Base-by-base conservation (phyloP, 2,113 vertebrate species). In the Danio rerio region DNA sequence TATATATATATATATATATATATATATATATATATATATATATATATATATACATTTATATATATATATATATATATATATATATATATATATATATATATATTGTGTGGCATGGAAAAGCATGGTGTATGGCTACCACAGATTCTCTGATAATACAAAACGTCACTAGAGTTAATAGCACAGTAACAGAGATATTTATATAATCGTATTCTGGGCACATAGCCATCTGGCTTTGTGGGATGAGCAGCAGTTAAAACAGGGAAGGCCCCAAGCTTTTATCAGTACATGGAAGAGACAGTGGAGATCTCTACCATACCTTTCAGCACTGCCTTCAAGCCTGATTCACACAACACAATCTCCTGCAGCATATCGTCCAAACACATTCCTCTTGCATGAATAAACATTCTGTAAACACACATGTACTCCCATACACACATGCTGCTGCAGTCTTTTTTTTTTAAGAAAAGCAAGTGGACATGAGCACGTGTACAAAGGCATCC, bases 401-500 rank as follows among this genome's bases (percentile, higher is more conserved):
- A 86, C 78, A 86, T 83, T 59, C 72, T 84, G 70, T 82, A 83
- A 80, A 87, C 88, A 86, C 20, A 79, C 73, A 73, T 50, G 62
- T 55, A 1, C 65, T 76, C 9, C 52, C 42, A 80, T 47, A 45
- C 65, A 80, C 10, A 2, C 4, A 68, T 45, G 20, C 40, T 80
- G 65, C 61, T 47, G 40, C 53, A 76, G 20, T 84, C 50, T 15
- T 3, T 50, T 50, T 21, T 5, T 80, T 55, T 18, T n/a, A 52
- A 58, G 7, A 6, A n/a, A 85, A 81, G 83, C 91, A 92, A 90
- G 92, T 90, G 90, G 84, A 87, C 84, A 88, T 62, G 49, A 78
- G 83, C 91, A 92, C 78, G 88, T 92, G 88, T 40, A 3, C 75
- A 81, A 56, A 52, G 82, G 89, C 90, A 89, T 83, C 88, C 90